Evolutionary conservation across 2,113 vertebrate genomes (phyloP).

Genomic region (Nettapus auritus): DNA sequence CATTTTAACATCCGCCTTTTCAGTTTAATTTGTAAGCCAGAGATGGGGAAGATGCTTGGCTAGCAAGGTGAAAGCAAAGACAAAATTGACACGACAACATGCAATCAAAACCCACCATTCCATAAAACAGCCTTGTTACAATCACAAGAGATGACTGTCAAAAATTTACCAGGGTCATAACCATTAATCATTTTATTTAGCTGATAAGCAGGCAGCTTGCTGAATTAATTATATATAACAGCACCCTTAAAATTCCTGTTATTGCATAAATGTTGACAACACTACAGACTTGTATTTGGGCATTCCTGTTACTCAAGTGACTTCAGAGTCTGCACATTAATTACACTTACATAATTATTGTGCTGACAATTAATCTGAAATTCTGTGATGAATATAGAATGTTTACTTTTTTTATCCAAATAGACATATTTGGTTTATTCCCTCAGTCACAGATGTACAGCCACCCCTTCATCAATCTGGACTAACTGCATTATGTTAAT

Average conservation of each 20-base stretch:
- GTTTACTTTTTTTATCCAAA: conserved; percentile 55
- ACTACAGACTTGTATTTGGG: conserved; percentile 27
- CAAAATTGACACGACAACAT: background rate
- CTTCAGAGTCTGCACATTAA: conserved; percentile 57
- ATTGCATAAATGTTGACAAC: conserved; percentile 52
- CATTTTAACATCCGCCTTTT: background rate
- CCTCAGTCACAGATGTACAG: conserved; percentile 50
- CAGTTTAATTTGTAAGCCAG: background rate
- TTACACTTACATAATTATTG: conserved; percentile 66
- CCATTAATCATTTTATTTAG: conserved; percentile 63
- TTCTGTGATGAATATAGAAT: conserved; percentile 20
- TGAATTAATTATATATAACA: conserved; percentile 63
- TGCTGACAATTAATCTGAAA: conserved; percentile 64
- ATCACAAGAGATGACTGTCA: conserved; percentile 24
- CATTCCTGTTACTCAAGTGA: conserved; percentile 42
- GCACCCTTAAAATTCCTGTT: conserved; percentile 34
- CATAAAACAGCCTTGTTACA: background rate
- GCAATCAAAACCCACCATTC: background rate
- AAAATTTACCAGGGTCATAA: conserved; percentile 16
- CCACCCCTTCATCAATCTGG: conserved; percentile 23
- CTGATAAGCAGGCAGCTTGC: conserved; percentile 54
- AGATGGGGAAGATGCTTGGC: background rate
- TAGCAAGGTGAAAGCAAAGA: conserved; percentile 58
- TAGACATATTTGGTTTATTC: conserved; percentile 64
- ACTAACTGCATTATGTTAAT: conserved; percentile 49